Evolutionary conservation across 2,888 invertebrate genomes (phyloP), one percentile per base, ranked within the genome.

Genomic region (Chrysolina oricalcia): DNA sequence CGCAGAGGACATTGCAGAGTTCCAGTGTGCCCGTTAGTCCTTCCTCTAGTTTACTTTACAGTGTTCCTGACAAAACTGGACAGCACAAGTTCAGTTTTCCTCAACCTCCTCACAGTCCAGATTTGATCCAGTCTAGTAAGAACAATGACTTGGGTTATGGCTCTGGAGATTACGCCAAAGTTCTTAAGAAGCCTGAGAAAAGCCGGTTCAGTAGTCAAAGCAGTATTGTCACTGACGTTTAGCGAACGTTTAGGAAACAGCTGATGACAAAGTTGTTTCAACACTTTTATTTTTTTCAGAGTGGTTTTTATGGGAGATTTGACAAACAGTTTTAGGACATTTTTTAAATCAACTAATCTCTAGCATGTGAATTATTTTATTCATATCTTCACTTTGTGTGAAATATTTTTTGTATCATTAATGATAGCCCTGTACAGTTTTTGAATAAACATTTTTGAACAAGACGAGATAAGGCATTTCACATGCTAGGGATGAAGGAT

Each of bases 201-300:
- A 80, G 83, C 21, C 78, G 84, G 48, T 78, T 82, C 66, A 86
- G 85, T 11, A 88, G 87, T 78, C 87, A 87, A 68, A 87, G 87
- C 76, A 87, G 86, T 75, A 83, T 87, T 23, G 81, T 87, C 21
- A 87, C 87, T 11, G 87, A 86, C 73, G 87, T 87, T 48, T 87
- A 82, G 50, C 17, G 21, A 15, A 17, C 11, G 27, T 77, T 62
- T 72, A 56, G 63, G 40, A 68, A 11, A 76, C 68, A 41, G 23
- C 15, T 46, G 46, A 46, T 15, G 27, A 59, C 1, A 59, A 15
- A 59, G 17, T 6, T 15, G 50, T 19, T 50, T 6, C 19, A 2
- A 46, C 13, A 46, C n/a, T 19, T 50, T 50, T 10, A 50, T n/a
- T 59, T 35, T 6, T 35, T 35, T 35, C 8, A 35, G n/a, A n/a